phyloP scores from a whole-genome alignment of 2,113 vertebrate genomes.

The Calypte anna region DNA sequence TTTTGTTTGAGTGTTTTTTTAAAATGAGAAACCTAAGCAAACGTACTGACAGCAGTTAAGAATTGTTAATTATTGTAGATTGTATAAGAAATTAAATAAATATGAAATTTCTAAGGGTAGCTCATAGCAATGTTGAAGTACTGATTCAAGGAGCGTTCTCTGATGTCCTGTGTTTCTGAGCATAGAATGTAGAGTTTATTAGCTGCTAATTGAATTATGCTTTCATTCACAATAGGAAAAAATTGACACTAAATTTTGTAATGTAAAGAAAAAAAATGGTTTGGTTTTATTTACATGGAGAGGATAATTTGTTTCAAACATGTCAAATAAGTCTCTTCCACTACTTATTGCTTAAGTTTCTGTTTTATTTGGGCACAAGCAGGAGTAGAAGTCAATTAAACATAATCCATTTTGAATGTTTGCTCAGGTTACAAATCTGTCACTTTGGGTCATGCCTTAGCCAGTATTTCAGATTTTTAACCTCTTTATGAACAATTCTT shows the following conservation, averaged over 20 bases:
- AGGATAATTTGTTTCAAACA: neutral
- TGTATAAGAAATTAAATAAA: neutral
- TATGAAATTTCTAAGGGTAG: neutral
- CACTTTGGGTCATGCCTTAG: neutral
- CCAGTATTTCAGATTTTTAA: neutral
- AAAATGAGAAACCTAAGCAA: neutral
- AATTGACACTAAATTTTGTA: neutral
- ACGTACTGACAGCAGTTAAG: neutral
- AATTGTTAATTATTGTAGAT: neutral
- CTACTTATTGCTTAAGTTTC: neutral
- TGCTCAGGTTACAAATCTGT: neutral
- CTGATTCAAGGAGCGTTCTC: neutral
- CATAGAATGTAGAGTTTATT: neutral
- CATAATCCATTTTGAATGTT: neutral
- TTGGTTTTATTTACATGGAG: neutral
- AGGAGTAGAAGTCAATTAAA: neutral
- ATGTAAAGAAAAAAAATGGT: neutral
- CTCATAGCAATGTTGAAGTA: neutral
- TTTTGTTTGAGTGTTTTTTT: neutral
- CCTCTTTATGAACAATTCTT: neutral
- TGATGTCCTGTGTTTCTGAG: neutral
- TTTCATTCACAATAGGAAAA: neutral
- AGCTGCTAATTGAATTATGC: neutral
- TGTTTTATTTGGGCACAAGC: neutral
- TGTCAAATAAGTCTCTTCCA: neutral